These are phyloP conservation scores for Fulmarus glacialis DNA, from an alignment of 2,113 vertebrate genomes.

Conservation along the genomic window DNA sequence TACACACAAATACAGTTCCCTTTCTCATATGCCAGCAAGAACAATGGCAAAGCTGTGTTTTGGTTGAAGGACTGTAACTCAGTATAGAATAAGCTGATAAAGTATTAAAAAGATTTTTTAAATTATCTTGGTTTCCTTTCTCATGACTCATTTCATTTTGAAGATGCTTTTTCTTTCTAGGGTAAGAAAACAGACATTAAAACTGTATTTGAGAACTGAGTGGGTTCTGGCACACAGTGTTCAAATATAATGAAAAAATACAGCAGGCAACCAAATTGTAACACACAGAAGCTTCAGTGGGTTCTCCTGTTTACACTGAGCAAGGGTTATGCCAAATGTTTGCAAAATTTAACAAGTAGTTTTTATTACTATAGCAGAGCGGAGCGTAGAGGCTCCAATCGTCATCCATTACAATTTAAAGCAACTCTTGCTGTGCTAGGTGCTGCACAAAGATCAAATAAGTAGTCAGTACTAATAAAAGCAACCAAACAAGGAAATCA, in stretches of 20 bases:
- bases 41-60: background rate
- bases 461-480: background rate
- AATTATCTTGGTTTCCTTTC: background rate
- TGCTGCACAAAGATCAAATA: background rate
- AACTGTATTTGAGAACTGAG: background rate
- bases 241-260: background rate
- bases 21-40: accelerated
- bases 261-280: background rate
- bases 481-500: background rate
- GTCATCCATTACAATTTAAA: background rate
- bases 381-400: background rate
- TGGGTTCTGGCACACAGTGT: background rate
- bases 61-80: background rate
- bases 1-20: background rate
- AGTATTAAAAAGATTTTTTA: background rate
- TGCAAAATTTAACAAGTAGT: background rate
- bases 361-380: background rate
- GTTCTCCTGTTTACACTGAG: background rate
- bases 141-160: background rate
- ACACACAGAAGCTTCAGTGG: background rate
- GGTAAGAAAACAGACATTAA: background rate
- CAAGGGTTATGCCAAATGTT: background rate
- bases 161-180: background rate
- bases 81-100: background rate
- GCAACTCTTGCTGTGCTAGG: background rate